phyloP scores from a whole-genome alignment of 2,113 vertebrate genomes.

The Otolemur garnettii region DNA sequence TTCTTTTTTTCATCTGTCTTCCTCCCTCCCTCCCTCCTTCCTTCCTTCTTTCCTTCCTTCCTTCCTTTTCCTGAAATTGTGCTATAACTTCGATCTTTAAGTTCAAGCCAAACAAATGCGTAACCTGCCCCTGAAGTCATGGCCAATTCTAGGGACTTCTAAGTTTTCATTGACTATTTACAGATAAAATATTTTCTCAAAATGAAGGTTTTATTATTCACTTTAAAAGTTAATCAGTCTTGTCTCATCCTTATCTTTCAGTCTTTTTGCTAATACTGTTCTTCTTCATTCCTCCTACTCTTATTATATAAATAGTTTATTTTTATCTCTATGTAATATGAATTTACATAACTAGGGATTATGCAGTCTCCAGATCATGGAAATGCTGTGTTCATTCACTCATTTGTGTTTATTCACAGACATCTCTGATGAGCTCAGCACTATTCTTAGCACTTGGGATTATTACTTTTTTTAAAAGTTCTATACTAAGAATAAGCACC shows the following conservation, averaged over 20 bases:
- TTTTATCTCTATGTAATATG: background rate
- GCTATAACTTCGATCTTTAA: background rate
- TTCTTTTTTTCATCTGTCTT: too few species aligned
- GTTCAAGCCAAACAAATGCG: background rate
- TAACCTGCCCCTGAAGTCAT: background rate
- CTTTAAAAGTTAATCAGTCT: background rate
- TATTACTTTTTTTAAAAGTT: background rate
- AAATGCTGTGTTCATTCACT: background rate
- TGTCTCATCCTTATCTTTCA: conserved; percentile 2
- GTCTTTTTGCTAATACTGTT: background rate
- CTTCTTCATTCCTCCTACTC: background rate
- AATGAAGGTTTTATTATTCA: background rate
- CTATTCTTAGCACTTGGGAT: background rate
- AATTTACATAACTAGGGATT: background rate
- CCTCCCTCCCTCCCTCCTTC: too few species aligned
- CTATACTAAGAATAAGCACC: background rate
- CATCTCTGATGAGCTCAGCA: background rate
- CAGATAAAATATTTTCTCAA: conserved; percentile 3
- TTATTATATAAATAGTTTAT: background rate
- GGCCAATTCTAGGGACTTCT: background rate
- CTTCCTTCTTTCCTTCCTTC: background rate
- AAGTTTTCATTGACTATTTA: conserved; percentile 23
- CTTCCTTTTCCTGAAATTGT: conserved; percentile 3
- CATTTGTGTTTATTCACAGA: background rate
- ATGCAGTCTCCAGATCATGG: background rate